Evolutionary conservation across 2,113 vertebrate genomes (phyloP).

Genomic region (Crypturellus undulatus): DNA sequence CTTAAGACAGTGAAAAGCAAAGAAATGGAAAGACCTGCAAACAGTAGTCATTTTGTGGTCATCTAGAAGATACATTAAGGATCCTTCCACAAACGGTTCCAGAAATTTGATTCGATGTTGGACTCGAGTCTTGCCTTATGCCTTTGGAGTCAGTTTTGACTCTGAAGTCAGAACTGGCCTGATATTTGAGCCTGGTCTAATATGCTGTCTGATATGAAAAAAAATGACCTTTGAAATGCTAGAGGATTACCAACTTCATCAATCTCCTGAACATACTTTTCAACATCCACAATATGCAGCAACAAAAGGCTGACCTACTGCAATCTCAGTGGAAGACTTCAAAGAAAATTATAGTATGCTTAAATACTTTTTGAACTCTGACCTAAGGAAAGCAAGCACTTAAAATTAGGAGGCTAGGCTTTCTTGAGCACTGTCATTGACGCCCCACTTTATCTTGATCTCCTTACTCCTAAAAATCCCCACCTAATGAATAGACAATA

Average conservation of each 20-base stretch:
- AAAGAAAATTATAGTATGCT: background rate
- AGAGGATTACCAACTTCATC: background rate
- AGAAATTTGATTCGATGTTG: background rate
- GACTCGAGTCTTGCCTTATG: background rate
- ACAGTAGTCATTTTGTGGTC: background rate
- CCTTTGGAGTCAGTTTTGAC: background rate
- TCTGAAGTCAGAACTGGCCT: background rate
- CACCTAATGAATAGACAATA: background rate
- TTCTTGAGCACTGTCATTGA: background rate
- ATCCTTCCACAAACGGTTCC: background rate
- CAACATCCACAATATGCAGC: background rate
- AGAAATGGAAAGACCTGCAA: background rate
- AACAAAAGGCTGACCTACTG: background rate
- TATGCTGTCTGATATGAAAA: background rate
- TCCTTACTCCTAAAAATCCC: background rate
- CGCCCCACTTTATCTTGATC: background rate
- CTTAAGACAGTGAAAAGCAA: background rate
- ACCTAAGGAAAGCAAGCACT: background rate
- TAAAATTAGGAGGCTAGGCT: background rate
- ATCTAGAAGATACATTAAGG: background rate
- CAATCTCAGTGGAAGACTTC: background rate
- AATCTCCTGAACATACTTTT: background rate
- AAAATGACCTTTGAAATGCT: background rate
- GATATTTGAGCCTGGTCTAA: background rate
- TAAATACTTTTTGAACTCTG: background rate